Percentiles rank a stretch among this genome's conserved stretches.
phyloP scores from a whole-genome alignment of 2,113 vertebrate genomes.

The Nettapus auritus region DNA sequence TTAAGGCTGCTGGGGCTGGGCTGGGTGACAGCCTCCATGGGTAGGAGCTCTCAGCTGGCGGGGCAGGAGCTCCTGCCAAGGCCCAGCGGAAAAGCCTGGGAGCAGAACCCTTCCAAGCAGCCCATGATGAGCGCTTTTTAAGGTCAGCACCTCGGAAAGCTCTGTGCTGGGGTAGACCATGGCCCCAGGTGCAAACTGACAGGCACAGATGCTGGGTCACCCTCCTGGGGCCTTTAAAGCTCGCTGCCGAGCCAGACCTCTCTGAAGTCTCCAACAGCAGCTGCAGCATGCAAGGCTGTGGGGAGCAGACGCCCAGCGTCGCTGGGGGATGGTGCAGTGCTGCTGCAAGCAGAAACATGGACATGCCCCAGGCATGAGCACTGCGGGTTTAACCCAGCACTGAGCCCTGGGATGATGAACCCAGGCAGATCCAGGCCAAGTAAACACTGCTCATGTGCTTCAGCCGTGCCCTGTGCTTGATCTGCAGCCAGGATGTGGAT shows the following conservation, averaged over 20 bases:
- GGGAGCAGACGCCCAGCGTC: not conserved
- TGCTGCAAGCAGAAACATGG: not conserved
- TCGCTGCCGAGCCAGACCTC: not conserved
- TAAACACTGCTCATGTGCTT: not conserved
- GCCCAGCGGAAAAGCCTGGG: not conserved
- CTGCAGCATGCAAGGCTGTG: fast-evolving
- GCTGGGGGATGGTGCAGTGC: not conserved
- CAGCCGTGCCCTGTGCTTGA: fast-evolving
- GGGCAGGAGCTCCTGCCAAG: not conserved
- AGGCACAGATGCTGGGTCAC: not conserved
- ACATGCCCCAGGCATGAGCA: not conserved
- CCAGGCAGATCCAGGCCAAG: not conserved
- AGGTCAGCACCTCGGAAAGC: conserved; percentile 34
- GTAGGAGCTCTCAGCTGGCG: not conserved
- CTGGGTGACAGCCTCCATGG: not conserved
- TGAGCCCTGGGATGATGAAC: too few relatives aligned
- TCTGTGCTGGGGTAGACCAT: not conserved
- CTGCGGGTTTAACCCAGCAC: not conserved
- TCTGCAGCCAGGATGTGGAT: not conserved
- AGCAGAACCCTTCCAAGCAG: not conserved
- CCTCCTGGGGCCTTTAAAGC: fast-evolving
- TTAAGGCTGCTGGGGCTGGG: not conserved
- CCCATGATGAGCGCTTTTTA: conserved; percentile 5
- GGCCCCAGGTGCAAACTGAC: not conserved
- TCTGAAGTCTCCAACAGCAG: not conserved